Percentiles rank a stretch among this genome's conserved stretches.
Conservation (phyloP, 35 echinoderm and acorn worm species). For the Anneissia japonica region DNA sequence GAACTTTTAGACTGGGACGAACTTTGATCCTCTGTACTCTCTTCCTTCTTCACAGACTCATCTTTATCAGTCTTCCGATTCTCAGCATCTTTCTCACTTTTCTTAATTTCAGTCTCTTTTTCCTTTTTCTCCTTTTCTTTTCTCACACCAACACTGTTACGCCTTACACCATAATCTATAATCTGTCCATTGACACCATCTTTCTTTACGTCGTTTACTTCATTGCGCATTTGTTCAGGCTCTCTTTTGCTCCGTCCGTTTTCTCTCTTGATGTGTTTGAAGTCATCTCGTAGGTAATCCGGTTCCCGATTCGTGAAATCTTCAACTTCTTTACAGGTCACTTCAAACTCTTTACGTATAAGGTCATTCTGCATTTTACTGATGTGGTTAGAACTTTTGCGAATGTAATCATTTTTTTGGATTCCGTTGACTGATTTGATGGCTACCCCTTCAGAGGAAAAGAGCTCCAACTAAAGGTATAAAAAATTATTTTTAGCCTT, state of each 20-base stretch:
- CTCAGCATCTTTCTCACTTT: neutral
- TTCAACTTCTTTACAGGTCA: neutral
- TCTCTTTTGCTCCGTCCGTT: neutral
- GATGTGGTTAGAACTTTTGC: neutral
- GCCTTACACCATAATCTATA: neutral
- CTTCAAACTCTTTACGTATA: neutral
- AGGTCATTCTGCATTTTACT: neutral
- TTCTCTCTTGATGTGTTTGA: neutral
- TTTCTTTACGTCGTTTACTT: neutral
- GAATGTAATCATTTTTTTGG: neutral
- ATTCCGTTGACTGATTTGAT: neutral
- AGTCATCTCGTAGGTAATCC: neutral
- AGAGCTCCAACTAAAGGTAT: neutral
- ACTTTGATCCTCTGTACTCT: neutral
- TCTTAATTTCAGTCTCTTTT: neutral
- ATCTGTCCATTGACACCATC: neutral
- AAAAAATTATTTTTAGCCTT: no score
- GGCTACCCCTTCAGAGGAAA: neutral
- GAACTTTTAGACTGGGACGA: neutral
- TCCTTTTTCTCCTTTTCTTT: neutral
- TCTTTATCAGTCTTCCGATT: neutral
- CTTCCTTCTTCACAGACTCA: neutral
- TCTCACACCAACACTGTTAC: neutral
- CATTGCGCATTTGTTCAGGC: neutral
- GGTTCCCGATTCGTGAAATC: neutral